Evolutionary conservation across 2,113 vertebrate species (phyloP), one percentile per base, ranked within the genome.

Genomic region (Triplophysa rosa): DNA sequence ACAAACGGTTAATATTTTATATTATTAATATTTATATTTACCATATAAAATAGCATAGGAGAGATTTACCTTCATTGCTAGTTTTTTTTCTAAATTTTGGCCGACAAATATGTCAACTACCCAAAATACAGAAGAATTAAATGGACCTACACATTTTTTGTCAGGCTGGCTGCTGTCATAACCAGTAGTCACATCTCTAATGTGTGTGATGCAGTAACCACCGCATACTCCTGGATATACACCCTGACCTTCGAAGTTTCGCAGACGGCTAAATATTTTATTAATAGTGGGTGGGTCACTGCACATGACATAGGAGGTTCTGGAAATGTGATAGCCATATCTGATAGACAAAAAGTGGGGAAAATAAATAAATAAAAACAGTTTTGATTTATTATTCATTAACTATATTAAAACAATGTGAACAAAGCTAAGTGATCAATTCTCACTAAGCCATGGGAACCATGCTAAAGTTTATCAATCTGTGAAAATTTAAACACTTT

Each of bases 221-320:
- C 94, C 95, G 67, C 96, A 98, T 8, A 17, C 83, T 17, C 84
- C 86, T 0, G 97, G 97, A 10, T 98, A 98, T 0, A 89, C 90
- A 63, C 90, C 90, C 1, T 90, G 85, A 0, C 83, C 87, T 0
- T 87, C 88, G 0, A 95, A 97, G 89, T 94, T 97, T 1, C 96
- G 90, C 47, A 99, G 91, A 0, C 90, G 93, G 66, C 91, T 86
- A 81, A 99, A 99, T 87, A 99, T 96, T 85, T 82, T 93, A 47
- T 94, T 92, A 86, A 98, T 94, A 1, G 94, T 97, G 19, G 87
- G 33, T n/a, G 95, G 94, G 37, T 98, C 93, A 0, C 94, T 91
- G 87, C 97, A 98, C 80, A 95, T 74, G 84, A 99, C 95, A 81
- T 99, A 99, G 0, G 97, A 98, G 2, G 97, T 99, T 83, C 89